Base-by-base conservation (phyloP, 2,113 vertebrate species). In the Leucopsar rothschildi region DNA sequence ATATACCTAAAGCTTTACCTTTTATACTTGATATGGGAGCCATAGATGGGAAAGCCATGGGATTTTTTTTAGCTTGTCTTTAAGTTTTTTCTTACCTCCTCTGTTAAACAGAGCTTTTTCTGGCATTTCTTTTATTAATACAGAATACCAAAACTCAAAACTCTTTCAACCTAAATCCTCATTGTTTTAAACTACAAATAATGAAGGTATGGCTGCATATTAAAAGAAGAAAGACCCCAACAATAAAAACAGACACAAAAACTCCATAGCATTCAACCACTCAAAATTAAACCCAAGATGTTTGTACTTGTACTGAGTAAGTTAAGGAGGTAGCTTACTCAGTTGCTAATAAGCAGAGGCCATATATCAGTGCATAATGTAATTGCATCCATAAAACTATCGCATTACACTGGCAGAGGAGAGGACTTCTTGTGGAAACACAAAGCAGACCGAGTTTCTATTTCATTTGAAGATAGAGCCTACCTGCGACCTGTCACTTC, bases 221-320 rank as follows among this genome's bases (percentile, higher is more conserved):
- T 44, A 39, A 70, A 77, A 80, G 8, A 24, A 59, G 44, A 39
- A 27, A 27, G 24, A 4, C 1, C 3, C 20, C 49, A 59, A 31
- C 2, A 72, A 66, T 17, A 68, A 90, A 82, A 83, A 4, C 10
- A 31, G 31, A 6, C 44, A 69, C 27, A 68, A 56, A 82, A 37
- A 5, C 1, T 10, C 3, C 23, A 11, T 5, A 57, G 23, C 15
- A 45, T 16, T 69, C 17, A 60, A 29, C 13, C 3, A 17, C 3
- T 45, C 15, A 12, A 37, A 49, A 75, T 57, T 61, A 82, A 89
- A 87, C 0, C 11, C 33, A 63, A 60, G 21, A 47, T 27, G 15
- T 49, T n/a, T 64, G n/a, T 40, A 65, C 6, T 42, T 60, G 31
- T 45, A 44, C 31, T 42, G 27, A 73, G 15, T 44, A 57, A 61